Base-by-base conservation (phyloP, 2,113 vertebrate species). In the Pelodiscus sinensis region DNA sequence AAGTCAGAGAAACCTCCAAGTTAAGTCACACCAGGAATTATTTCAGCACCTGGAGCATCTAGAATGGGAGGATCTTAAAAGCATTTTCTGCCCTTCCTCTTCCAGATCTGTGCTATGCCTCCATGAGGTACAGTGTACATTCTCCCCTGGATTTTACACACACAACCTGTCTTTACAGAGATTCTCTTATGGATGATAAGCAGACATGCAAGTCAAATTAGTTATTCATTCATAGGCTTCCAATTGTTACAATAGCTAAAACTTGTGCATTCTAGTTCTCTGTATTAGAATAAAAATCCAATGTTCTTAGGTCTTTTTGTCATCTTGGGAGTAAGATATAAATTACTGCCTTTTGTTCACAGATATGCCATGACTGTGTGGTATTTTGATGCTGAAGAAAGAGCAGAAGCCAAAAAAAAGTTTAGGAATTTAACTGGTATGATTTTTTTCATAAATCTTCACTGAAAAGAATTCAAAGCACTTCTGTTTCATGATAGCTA, bases 311-410 rank as follows among this genome's bases (percentile, higher is more conserved):
- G 50, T 54, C 31, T 65, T 83, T 51, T 55, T 65, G 50, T 54
- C 56, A 31, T 29, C 31, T 18, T 24, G 57, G 71, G 52, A 83
- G 18, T 75, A 79, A 9, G 65, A 77, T 86, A 94, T 75, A 12
- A 71, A 85, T 84, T 22, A 3, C 35, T 93, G 92, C 54, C 51
- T 94, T 83, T 97, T 55, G 96, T 94, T 96, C 89, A 35, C 96
- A 99, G 99, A 95, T 99, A 99, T 31, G 99, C 99, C 84, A 98
- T 99, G 98, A 99, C 99, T 0, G 99, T 99, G 71, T 99, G 99
- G 99, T 99, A 99, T 97, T 99, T 99, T 89, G 99, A 99, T 97
- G 98, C 99, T 0, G 98, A 99, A 96, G 99, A 99, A 95, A 98
- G 99, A 96, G 99, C 99, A 25, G 98, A 99, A 98, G 99, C 99